Percentiles rank a stretch among this genome's conserved stretches.
Conservation (phyloP, 1,140 invertebrate genomes). For the Drosophila kepulauana region DNA sequence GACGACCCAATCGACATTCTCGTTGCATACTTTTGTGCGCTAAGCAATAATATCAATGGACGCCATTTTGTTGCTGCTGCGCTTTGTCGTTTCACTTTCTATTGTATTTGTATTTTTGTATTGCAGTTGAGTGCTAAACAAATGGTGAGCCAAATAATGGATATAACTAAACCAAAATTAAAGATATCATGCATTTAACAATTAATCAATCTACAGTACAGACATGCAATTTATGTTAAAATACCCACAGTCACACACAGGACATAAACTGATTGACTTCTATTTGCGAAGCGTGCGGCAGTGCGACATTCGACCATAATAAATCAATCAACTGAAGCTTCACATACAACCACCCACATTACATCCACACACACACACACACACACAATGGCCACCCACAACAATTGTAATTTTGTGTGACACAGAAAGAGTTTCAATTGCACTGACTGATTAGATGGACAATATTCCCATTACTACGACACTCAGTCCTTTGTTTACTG, state of each 20-base stretch:
- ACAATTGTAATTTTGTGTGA: constrained; percentile 12
- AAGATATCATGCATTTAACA: constrained; percentile 17
- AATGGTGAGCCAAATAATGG: background rate
- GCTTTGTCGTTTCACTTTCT: background rate
- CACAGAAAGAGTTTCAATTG: background rate
- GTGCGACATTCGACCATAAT: constrained; percentile 22
- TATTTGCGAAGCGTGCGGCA: constrained; percentile 15
- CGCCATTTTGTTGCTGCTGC: constrained; percentile 10
- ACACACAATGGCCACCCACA: constrained; percentile 11
- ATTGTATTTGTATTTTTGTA: background rate
- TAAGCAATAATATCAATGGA: constrained; percentile 27
- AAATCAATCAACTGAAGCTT: constrained; percentile 47
- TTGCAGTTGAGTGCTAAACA: constrained; percentile 14
- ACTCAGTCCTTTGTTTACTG: background rate
- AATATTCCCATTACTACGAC: constrained; percentile 15
- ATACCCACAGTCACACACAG: background rate
- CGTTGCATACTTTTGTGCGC: constrained; percentile 45
- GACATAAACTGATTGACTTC: constrained; percentile 10
- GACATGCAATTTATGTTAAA: constrained; percentile 5
- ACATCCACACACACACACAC: background rate
- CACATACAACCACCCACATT: background rate
- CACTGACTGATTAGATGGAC: constrained; percentile 1
- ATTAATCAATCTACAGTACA: constrained; percentile 18
- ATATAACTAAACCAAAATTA: constrained; percentile 7
- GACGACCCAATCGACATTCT: constrained; percentile 24